phyloP scores from a whole-genome alignment of 2,113 vertebrate species.

The Barnardius zonarius region DNA sequence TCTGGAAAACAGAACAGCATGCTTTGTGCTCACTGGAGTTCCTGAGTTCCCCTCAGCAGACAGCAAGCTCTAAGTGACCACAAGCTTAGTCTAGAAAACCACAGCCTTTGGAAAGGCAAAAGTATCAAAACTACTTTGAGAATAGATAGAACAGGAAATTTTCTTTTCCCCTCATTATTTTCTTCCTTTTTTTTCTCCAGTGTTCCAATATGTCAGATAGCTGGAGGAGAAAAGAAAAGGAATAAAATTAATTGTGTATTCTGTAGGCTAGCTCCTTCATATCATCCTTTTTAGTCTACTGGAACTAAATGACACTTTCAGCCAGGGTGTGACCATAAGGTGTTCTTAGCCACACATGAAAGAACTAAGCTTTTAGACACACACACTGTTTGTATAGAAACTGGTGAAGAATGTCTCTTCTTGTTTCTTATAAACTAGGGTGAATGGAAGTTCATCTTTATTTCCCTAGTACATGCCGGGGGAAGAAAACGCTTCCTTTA shows the following conservation, averaged over 20 bases:
- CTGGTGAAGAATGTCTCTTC: neutral
- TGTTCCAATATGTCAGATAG: neutral
- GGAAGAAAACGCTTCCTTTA: neutral
- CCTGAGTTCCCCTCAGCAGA: neutral
- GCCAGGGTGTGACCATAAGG: neutral
- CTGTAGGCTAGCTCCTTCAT: neutral
- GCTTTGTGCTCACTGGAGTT: neutral
- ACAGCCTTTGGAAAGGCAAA: neutral
- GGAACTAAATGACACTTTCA: neutral
- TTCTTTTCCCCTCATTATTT: rapidly evolving
- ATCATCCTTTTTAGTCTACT: neutral
- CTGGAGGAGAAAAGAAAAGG: neutral
- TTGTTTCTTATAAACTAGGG: neutral
- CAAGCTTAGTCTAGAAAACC: neutral
- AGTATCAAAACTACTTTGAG: neutral
- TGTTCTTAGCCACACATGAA: neutral
- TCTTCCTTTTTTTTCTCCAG: rapidly evolving
- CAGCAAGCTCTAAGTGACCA: neutral
- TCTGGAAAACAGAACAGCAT: neutral
- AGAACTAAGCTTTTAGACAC: neutral
- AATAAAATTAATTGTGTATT: neutral
- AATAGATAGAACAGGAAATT: neutral
- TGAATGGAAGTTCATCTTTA: conserved; percentile 10
- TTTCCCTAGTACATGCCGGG: neutral
- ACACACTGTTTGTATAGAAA: neutral